Conservation (phyloP, 2,797 vertebrate species). For the Amazona finschi region DNA sequence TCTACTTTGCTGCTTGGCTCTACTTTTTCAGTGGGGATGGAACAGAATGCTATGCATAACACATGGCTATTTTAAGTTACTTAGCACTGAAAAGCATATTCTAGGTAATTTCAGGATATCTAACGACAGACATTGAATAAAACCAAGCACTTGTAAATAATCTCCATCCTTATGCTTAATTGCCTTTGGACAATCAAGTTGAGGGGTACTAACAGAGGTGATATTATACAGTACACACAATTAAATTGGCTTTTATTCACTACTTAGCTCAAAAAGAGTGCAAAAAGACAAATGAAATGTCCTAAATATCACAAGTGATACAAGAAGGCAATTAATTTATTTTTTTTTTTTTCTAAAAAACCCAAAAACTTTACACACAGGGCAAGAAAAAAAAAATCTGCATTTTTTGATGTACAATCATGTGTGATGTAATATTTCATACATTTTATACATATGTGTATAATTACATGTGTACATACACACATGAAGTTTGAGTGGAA, state of each 20-base stretch:
- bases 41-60: conserved; percentile 25
- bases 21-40: conserved; percentile 15
- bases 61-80: conserved; percentile 29
- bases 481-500: neutral
- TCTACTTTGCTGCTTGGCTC: conserved; percentile 46
- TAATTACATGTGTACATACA: neutral
- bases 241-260: conserved; percentile 5
- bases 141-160: conserved; percentile 10
- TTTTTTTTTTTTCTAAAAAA: neutral
- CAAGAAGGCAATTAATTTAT: neutral
- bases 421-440: neutral
- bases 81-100: conserved; percentile 10
- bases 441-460: neutral
- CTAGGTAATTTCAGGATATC: conserved; percentile 13
- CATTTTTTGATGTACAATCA: neutral
- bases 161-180: neutral
- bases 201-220: neutral
- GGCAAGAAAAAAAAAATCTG: neutral
- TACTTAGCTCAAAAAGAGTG: neutral
- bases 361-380: neutral
- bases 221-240: neutral
- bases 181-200: neutral
- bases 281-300: neutral
- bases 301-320: neutral
- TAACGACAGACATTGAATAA: conserved; percentile 16